phyloP scores from a whole-genome alignment of 1,140 invertebrate genomes.

The Heliconius nattereri region DNA sequence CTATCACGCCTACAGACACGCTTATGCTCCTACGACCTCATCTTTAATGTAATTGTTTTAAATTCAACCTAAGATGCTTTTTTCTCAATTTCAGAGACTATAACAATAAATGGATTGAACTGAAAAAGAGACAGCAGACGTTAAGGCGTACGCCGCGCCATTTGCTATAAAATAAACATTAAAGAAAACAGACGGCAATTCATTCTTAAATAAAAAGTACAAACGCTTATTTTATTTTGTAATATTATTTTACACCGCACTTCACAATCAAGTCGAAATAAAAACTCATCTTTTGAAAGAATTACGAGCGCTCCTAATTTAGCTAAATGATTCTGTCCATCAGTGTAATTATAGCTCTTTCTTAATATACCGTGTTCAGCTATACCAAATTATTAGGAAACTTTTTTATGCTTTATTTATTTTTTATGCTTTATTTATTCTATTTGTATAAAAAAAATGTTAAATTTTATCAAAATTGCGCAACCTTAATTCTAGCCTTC shows the following conservation, averaged over 20 bases:
- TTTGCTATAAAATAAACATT: constrained; percentile 41
- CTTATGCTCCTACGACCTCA: background rate
- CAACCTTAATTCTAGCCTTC: too few species aligned
- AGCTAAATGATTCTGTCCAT: constrained; percentile 15
- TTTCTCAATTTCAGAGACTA: constrained; percentile 24
- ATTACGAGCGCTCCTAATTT: constrained; percentile 20
- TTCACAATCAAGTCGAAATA: constrained; percentile 25
- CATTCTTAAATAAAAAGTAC: constrained; percentile 10
- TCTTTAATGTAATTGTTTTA: background rate
- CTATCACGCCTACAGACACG: too few species aligned
- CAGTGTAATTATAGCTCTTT: background rate
- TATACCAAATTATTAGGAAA: background rate
- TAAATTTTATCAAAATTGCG: background rate
- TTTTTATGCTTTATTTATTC: background rate
- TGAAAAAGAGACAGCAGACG: constrained; percentile 22
- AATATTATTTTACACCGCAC: constrained; percentile 25
- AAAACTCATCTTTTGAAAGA: constrained; percentile 23
- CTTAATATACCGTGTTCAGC: background rate
- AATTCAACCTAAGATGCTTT: background rate
- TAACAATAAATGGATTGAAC: constrained; percentile 29
- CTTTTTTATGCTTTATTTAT: background rate
- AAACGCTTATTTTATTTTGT: constrained; percentile 32
- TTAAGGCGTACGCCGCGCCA: constrained; percentile 8
- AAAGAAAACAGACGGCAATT: constrained; percentile 40
- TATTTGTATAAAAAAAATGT: background rate